Percentiles rank a stretch among this genome's conserved stretches.
These are phyloP conservation scores for Drosophila helvetica DNA, from an alignment of 2,888 invertebrate species.

Conservation along the genomic window DNA sequence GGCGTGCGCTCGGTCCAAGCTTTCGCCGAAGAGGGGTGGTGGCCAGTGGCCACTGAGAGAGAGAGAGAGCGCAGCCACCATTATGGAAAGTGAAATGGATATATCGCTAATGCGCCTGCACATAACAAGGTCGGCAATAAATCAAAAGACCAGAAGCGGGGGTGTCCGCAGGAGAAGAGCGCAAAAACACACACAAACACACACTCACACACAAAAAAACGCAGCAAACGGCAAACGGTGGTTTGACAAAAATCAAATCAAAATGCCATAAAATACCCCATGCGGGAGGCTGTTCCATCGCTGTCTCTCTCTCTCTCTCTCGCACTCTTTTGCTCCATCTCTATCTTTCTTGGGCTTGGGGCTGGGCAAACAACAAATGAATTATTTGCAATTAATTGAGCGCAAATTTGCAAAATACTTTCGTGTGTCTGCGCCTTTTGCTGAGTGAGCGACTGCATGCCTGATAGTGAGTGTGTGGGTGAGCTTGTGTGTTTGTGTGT, in stretches of 20 bases:
- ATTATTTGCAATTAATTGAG: slow-evolving; percentile 83
- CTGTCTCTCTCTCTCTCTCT: slow-evolving; percentile 5
- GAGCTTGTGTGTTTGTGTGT: slow-evolving; percentile 20
- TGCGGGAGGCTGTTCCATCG: neutral
- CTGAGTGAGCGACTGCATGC: slow-evolving; percentile 22
- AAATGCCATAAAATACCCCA: slow-evolving; percentile 80
- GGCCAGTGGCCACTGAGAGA: slow-evolving; percentile 59
- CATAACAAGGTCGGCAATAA: slow-evolving; percentile 84
- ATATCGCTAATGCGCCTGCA: slow-evolving; percentile 83
- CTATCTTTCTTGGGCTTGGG: slow-evolving; percentile 1
- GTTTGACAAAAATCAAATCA: slow-evolving; percentile 80
- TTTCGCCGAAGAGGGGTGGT: slow-evolving; percentile 62
- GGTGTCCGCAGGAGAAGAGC: slow-evolving; percentile 1
- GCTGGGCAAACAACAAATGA: slow-evolving; percentile 73
- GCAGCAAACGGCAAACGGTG: slow-evolving; percentile 9
- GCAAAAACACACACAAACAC: neutral
- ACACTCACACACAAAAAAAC: slow-evolving; percentile 17
- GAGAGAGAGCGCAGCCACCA: slow-evolving; percentile 67
- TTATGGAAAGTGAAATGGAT: slow-evolving; percentile 84
- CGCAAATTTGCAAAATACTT: slow-evolving; percentile 80
- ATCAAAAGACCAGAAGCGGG: slow-evolving; percentile 71
- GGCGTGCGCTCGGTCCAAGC: slow-evolving; percentile 35
- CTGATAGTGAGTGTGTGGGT: slow-evolving; percentile 10
- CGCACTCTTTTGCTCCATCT: neutral
- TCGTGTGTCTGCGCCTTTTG: slow-evolving; percentile 60